These are phyloP conservation scores for Brenthis ino DNA, from an alignment of 2,888 invertebrate genomes.

Conservation along the genomic window DNA sequence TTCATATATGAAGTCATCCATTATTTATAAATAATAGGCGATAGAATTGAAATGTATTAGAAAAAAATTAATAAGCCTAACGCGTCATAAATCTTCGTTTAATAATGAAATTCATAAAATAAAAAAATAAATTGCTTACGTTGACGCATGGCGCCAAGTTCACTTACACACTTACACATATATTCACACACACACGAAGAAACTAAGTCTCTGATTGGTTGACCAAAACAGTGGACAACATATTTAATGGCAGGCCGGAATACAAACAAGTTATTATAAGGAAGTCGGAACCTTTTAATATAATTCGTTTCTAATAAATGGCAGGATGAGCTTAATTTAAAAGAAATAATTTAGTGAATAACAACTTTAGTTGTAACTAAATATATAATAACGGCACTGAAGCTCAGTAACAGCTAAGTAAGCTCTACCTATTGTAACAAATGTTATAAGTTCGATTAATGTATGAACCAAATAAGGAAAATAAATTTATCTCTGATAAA, in stretches of 20 bases:
- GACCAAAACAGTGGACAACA: conserved; percentile 5
- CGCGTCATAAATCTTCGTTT: conserved; percentile 26
- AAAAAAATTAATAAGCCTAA: conserved; percentile 28
- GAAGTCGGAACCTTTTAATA: conserved; percentile 20
- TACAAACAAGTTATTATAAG: conserved; percentile 5
- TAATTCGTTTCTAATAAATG: conserved; percentile 15
- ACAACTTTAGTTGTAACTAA: not conserved
- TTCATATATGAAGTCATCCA: too few relatives aligned
- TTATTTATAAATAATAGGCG: too few relatives aligned
- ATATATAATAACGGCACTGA: not conserved
- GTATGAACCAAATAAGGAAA: too few relatives aligned
- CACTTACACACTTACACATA: conserved; percentile 28
- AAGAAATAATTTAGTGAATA: conserved; percentile 3
- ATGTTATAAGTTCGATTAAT: too few relatives aligned
- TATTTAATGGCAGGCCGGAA: not conserved
- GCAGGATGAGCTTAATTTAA: conserved; percentile 14
- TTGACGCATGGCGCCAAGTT: conserved; percentile 43
- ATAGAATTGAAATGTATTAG: conserved; percentile 15
- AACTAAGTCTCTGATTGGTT: conserved; percentile 14
- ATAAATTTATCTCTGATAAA: too few relatives aligned
- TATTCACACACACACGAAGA: conserved; percentile 21
- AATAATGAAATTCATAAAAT: conserved; percentile 27
- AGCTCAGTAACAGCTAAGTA: not conserved
- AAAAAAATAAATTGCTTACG: conserved; percentile 42
- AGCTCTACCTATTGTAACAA: not conserved